Evolutionary conservation across 2,888 invertebrate genomes (phyloP).

Genomic region (Euzetes globulus): DNA sequence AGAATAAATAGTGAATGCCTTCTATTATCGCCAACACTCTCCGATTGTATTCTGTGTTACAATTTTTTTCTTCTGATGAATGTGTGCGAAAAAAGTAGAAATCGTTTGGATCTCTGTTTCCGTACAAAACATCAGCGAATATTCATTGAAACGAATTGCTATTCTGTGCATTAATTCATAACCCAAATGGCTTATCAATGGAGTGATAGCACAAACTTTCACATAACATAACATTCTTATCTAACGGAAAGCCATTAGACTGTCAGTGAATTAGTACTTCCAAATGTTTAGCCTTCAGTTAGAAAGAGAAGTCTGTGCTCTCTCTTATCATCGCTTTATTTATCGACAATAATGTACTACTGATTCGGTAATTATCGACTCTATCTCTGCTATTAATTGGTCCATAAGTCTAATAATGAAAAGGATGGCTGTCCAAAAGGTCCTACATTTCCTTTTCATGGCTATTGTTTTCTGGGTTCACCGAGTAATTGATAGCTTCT

Average conservation of each 20-base stretch:
- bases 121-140: too few relatives aligned
- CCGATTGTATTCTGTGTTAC: too few relatives aligned
- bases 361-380: neutral
- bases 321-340: neutral
- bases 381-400: neutral
- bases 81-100: too few relatives aligned
- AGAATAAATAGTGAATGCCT: too few relatives aligned
- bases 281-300: neutral
- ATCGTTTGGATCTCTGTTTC: too few relatives aligned
- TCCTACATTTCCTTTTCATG: neutral
- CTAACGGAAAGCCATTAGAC: neutral
- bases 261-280: neutral
- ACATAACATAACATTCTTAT: neutral
- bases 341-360: conserved; percentile 1
- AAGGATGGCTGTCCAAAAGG: neutral
- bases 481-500: too few relatives aligned
- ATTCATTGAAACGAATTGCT: neutral
- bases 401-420: neutral
- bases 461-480: too few relatives aligned
- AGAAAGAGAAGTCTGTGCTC: neutral
- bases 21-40: too few relatives aligned
- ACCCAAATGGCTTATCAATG: neutral
- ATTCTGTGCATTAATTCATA: neutral
- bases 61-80: too few relatives aligned
- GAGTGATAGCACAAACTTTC: neutral